A percentile compares a stretch with the other conserved stretches of the same genome.
These are phyloP conservation scores for Turritopsis rubra DNA, from an alignment of 30 jellyfish, hydroid and myxozoan genomes.

Conservation along the genomic window DNA sequence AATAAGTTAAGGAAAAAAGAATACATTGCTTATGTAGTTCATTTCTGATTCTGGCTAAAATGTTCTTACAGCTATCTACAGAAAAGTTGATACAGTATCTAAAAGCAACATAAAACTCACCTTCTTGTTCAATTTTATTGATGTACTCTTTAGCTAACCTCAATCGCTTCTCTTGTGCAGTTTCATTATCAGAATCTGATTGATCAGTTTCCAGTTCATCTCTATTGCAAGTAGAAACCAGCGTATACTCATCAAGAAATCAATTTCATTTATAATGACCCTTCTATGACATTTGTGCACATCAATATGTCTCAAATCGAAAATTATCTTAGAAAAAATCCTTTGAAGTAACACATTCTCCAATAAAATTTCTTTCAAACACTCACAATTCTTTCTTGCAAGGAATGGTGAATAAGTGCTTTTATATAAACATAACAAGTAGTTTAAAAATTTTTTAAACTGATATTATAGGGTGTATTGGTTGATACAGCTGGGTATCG, in stretches of 20 bases:
- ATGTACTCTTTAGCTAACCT: conserved; percentile 87
- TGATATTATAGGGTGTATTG: too few species aligned
- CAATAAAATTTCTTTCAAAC: not conserved
- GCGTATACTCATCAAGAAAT: too few species aligned
- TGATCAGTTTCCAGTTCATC: not conserved
- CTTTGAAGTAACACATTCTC: not conserved
- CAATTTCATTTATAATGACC: too few species aligned
- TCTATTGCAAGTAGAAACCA: not conserved
- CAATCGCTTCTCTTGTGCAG: conserved; percentile 89
- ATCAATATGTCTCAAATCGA: not conserved
- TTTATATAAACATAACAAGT: too few species aligned
- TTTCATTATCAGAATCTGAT: conserved; percentile 51
- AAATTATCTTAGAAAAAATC: too few species aligned
- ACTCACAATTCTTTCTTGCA: too few species aligned
- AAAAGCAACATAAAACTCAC: conserved; percentile 25
- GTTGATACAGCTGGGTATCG: not conserved
- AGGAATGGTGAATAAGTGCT: too few species aligned
- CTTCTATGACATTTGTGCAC: not conserved
- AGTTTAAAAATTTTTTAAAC: too few species aligned
- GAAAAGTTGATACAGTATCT: too few species aligned
- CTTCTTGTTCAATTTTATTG: conserved; percentile 63
- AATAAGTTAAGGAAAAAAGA: not conserved
- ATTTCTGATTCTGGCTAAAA: too few species aligned
- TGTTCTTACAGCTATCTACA: too few species aligned
- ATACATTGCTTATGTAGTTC: not conserved